Evolutionary conservation across 2,113 vertebrate species (phyloP).

Genomic region (Solea solea): DNA sequence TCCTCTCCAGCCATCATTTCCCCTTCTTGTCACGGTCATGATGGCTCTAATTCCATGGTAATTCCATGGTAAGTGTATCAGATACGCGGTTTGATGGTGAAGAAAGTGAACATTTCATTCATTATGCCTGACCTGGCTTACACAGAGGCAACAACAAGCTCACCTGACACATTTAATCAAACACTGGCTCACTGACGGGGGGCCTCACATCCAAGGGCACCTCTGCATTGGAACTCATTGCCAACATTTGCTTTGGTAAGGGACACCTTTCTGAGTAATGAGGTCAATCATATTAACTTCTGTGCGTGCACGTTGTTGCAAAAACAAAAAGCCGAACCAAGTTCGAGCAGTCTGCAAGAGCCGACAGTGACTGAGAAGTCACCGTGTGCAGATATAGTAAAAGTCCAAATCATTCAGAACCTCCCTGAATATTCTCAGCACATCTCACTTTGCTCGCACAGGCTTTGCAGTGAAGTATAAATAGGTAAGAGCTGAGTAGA

Average conservation of each 20-base stretch:
- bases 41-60: constrained; percentile 37
- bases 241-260: constrained; percentile 37
- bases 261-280: constrained; percentile 42
- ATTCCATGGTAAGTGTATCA: constrained; percentile 44
- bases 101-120: constrained; percentile 59
- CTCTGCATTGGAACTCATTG: constrained; percentile 41
- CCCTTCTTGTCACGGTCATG: constrained; percentile 1
- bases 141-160: constrained; percentile 49
- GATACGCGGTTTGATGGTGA: constrained; percentile 29
- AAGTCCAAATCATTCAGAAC: constrained; percentile 48
- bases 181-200: constrained; percentile 20
- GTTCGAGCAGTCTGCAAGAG: not conserved
- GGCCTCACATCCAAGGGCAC: constrained; percentile 55
- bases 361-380: constrained; percentile 10
- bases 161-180: constrained; percentile 60
- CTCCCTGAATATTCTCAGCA: constrained; percentile 69
- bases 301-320: constrained; percentile 10
- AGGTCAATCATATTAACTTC: constrained; percentile 47
- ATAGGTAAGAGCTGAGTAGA: constrained; percentile 47
- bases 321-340: not conserved
- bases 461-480: constrained; percentile 71
- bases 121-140: constrained; percentile 37
- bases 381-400: constrained; percentile 57
- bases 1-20: not conserved
- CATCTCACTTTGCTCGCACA: constrained; percentile 45